Evolutionary conservation across 2,797 vertebrate species (phyloP).

Genomic region (Tiaroga cobitis): DNA sequence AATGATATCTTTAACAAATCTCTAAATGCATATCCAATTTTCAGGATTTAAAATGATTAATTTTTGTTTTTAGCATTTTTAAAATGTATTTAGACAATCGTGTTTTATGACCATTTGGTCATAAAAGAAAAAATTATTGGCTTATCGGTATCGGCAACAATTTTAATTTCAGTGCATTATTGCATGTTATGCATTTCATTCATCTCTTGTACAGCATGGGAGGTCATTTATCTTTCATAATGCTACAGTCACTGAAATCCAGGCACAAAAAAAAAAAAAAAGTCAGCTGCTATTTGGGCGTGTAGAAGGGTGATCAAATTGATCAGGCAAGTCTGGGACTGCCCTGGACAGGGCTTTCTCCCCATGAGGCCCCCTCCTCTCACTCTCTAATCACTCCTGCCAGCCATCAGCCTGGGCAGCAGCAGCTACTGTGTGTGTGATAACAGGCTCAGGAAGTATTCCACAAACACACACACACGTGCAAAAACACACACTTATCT

Average conservation of each 20-base stretch:
- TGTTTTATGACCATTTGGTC: neutral
- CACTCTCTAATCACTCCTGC: constrained; percentile 74
- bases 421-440: constrained; percentile 46
- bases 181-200: neutral
- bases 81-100: neutral
- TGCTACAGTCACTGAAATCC: constrained; percentile 16
- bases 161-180: neutral
- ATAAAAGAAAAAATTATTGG: neutral
- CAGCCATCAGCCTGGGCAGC: constrained; percentile 72
- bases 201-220: neutral
- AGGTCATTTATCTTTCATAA: neutral
- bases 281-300: constrained; percentile 13
- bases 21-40: neutral
- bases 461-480: constrained; percentile 56
- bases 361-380: constrained; percentile 58
- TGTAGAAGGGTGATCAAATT: constrained; percentile 66
- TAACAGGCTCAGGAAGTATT: constrained; percentile 54
- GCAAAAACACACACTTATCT: constrained; percentile 67
- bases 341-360: constrained; percentile 51
- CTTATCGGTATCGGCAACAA: neutral
- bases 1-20: neutral
- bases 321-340: constrained; percentile 71
- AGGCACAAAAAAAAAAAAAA: constrained; percentile 9
- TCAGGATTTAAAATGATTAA: no score
- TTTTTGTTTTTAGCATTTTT: neutral